Evolutionary conservation across 2,113 vertebrate species (phyloP), one percentile per base, ranked within the genome.

Genomic region (Chaenogobius annularis): DNA sequence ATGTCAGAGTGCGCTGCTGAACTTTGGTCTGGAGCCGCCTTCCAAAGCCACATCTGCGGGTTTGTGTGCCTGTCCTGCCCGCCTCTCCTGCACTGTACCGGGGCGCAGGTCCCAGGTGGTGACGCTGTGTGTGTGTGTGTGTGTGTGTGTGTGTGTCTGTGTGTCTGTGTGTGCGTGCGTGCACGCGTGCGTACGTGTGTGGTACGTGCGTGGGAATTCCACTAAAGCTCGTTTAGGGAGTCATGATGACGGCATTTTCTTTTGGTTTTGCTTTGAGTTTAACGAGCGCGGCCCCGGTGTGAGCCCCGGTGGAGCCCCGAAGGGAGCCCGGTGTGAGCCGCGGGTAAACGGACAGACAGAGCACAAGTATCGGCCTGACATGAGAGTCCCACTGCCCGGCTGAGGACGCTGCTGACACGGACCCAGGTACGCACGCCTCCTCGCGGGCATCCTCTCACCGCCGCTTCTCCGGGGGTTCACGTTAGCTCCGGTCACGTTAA

Each of bases 1-100:
- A 47, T 14, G 12, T 17, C 47, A 6, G 14, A 50, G 15, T 17
- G 59, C 11, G 26, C 50, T 0, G 17, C 46, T 82, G 80, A 74
- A 86, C 87, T 88, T 88, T 88, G 81, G 62, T 19, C 86, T n/a
- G 55, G 15, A 43, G 55, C 66, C 23, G 52, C 70, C 58, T 72
- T 70, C 15, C 50, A 68, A 67, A 22, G 58, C 67, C 43, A 67
- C 75, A 80, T 4, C 22, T 22, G 54, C 22, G 55, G 62, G 47
- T n/a, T n/a, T 58, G 68, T 50, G 43, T 14, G 47, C 6, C 47
- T 50, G 47, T 2, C 44, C 44, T 11, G 13, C 47, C 46, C 47
- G 47, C 4, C 5, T 5, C 47, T 17, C 47, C 47, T 5, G 47
- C 14, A 0, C 47, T 48, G 68, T 9, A 3, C 37, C 37, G 37